Evolutionary conservation across 2,888 invertebrate species (phyloP).

Genomic region (Dryocosmus kuriphilus): DNA sequence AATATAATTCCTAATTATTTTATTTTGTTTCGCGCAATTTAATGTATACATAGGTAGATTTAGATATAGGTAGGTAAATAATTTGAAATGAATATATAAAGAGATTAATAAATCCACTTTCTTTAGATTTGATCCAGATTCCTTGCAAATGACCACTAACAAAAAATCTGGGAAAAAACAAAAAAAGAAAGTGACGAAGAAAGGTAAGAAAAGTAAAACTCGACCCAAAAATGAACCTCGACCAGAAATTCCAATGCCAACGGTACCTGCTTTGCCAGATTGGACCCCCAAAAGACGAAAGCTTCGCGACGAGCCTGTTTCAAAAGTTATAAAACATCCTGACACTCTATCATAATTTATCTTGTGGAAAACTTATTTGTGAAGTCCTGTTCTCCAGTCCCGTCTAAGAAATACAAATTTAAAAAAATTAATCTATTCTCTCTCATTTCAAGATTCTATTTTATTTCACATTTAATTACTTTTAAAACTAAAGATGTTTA

Average conservation of each 20-base stretch:
- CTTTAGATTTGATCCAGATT: background rate
- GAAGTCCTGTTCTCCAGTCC: background rate
- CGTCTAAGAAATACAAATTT: background rate
- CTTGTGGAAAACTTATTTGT: background rate
- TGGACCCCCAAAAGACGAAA: constrained; percentile 39
- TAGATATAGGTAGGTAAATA: too few relatives aligned
- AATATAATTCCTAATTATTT: background rate
- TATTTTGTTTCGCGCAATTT: too few relatives aligned
- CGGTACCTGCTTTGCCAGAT: constrained; percentile 34
- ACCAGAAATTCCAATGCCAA: constrained; percentile 35
- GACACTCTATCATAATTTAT: background rate
- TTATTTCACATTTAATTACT: too few relatives aligned
- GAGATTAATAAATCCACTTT: background rate
- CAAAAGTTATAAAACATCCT: constrained; percentile 25
- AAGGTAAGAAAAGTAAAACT: background rate
- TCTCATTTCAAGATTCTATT: background rate
- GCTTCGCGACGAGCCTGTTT: constrained; percentile 29
- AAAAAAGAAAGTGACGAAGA: background rate
- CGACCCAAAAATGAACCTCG: background rate
- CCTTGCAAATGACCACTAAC: background rate
- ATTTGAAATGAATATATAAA: background rate
- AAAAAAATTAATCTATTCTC: background rate
- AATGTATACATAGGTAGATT: too few relatives aligned
- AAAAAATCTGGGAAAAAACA: background rate
- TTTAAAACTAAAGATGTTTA: too few relatives aligned